A percentile compares a stretch with the other conserved stretches of the same genome.
These are phyloP conservation scores for Glossosoma conforme DNA, from an alignment of 1,140 invertebrate species.

Conservation along the genomic window DNA sequence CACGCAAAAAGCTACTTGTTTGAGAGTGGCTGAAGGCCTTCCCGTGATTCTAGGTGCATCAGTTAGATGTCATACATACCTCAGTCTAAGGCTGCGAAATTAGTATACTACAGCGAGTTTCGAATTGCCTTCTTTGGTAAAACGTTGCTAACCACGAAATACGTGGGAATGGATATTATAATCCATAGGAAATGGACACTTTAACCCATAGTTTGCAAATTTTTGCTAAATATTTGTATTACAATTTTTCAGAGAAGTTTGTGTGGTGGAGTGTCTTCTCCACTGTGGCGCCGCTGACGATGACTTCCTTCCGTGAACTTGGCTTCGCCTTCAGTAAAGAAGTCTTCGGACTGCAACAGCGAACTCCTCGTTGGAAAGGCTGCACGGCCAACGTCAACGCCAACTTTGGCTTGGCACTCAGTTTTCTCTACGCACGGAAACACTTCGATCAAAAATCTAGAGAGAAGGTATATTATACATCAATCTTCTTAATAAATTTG, in stretches of 20 bases:
- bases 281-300: constrained; percentile 58
- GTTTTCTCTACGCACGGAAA: constrained; percentile 66
- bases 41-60: too few relatives aligned
- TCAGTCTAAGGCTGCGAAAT: too few relatives aligned
- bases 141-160: too few relatives aligned
- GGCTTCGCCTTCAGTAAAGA: constrained; percentile 59
- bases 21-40: too few relatives aligned
- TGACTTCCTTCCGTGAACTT: constrained; percentile 54
- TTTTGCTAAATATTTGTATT: constrained; percentile 7
- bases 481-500: not conserved
- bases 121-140: too few relatives aligned
- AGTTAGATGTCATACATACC: too few relatives aligned
- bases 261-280: constrained; percentile 65
- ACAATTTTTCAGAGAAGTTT: constrained; percentile 50
- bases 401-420: constrained; percentile 73
- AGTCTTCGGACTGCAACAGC: constrained; percentile 57
- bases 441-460: constrained; percentile 65
- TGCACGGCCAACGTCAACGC: constrained; percentile 72
- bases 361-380: constrained; percentile 63
- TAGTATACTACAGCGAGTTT: too few relatives aligned
- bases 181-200: too few relatives aligned
- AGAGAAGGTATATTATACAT: constrained; percentile 52
- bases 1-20: too few relatives aligned
- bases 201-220: too few relatives aligned
- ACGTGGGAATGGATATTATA: too few relatives aligned